Base-by-base conservation (phyloP, 37 sponge, comb jelly and placozoan genomes). In the Aplysina aerophoba region DNA sequence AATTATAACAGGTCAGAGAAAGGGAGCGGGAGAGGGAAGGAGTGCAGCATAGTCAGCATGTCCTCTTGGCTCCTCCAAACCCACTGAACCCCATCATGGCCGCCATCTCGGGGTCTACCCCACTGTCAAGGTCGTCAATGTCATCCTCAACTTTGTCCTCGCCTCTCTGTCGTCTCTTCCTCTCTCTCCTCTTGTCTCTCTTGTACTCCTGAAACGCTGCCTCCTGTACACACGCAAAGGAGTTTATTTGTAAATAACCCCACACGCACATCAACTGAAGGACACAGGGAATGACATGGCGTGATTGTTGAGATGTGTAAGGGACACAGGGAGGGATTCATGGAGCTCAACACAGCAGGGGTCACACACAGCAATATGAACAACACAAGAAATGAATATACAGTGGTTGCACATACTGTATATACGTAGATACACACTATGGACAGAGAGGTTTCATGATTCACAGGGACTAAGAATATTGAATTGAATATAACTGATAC, bases 1-100 rank as follows among this genome's bases (percentile, higher is more conserved):
- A 16, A 27, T 57, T 39, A n/a, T n/a, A 25, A 81, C 33, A 39
- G 27, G 15, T 22, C 27, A 82, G 5, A 53, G 34, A 25, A 63
- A 39, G 38, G 6, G 41, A 17, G 11, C 11, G 71, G 2, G n/a
- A 28, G 4, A 64, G 21, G 2, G n/a, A 82, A 81, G 17, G 60
- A 33, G 64, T 63, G 24, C 14, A 24, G 64, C 68, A 65, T 24
- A 62, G 28, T 87, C 31, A 91, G 39, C 81, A 79, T 81, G 84
- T 88, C 66, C 59, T 86, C 74, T 90, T 99, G 20, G 80, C 82
- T 19, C 86, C 90, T 22, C 98, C 95, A 88, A 99, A 99, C 4
- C 97, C 94, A 67, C 87, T 83, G 67, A 99, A 99, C 0, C 99
- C 99, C 99, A 99, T 99, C 85, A 99, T 79, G 31, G 94, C 88